These are phyloP conservation scores for Plebejus argus DNA, from an alignment of 2,888 invertebrate species.

Conservation along the genomic window DNA sequence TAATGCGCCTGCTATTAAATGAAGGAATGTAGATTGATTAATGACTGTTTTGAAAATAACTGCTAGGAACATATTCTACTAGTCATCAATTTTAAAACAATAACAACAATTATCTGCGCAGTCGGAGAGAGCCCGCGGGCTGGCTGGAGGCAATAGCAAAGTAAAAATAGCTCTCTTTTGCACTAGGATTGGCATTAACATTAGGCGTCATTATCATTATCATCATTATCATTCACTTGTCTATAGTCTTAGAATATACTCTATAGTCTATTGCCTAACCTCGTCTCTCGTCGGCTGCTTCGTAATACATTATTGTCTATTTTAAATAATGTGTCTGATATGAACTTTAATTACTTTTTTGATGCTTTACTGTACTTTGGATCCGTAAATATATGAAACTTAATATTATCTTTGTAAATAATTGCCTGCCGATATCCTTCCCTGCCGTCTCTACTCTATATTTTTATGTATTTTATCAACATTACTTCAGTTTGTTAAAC, in stretches of 20 bases:
- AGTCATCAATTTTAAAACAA: conserved; percentile 22
- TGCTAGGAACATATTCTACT: neutral
- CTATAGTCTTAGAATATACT: no score
- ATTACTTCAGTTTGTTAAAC: no score
- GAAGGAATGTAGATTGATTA: conserved; percentile 24
- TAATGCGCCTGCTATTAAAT: neutral
- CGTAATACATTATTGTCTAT: no score
- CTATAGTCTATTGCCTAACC: neutral
- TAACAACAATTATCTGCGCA: conserved; percentile 11
- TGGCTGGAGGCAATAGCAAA: neutral
- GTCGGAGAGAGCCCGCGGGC: neutral
- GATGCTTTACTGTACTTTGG: no score
- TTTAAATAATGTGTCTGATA: no score
- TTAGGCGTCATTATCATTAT: neutral
- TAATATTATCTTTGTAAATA: no score
- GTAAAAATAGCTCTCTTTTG: neutral
- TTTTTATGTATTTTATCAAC: no score
- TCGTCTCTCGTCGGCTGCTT: no score
- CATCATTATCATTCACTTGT: neutral
- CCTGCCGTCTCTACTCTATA: neutral
- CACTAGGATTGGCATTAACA: neutral
- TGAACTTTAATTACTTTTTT: no score
- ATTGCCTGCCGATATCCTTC: neutral
- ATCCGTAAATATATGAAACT: no score
- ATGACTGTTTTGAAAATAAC: conserved; percentile 20